phyloP scores from a whole-genome alignment of 2,113 vertebrate species.

The Bucco capensis region DNA sequence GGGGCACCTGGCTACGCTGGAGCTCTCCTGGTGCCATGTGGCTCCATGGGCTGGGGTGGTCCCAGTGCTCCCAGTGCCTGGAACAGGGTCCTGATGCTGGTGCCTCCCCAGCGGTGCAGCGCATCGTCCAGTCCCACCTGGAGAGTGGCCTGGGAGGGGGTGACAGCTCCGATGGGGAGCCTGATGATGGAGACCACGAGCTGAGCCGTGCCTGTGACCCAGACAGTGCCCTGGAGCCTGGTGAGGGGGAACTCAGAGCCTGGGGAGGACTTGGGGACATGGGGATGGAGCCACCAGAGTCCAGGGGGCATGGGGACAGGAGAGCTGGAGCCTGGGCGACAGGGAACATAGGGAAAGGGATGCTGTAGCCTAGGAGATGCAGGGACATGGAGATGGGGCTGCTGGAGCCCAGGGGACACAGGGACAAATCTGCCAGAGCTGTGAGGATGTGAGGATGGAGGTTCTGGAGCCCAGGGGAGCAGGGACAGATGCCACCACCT shows the following conservation, averaged over 20 bases:
- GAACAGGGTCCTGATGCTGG: background rate
- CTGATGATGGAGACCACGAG: conserved; percentile 56
- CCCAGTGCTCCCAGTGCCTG: background rate
- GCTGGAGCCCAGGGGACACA: background rate
- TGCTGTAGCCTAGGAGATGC: background rate
- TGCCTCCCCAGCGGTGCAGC: conserved; percentile 80
- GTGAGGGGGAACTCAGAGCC: background rate
- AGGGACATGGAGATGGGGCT: background rate
- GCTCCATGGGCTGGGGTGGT: background rate
- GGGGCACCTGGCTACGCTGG: rapidly evolving
- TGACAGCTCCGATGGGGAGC: conserved; percentile 72
- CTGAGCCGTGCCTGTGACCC: conserved; percentile 17
- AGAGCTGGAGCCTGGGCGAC: background rate
- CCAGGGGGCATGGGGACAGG: background rate
- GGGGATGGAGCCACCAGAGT: background rate
- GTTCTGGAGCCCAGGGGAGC: background rate
- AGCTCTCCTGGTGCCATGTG: background rate
- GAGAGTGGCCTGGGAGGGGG: conserved; percentile 80
- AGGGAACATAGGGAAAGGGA: rapidly evolving
- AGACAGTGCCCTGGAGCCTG: conserved; percentile 1
- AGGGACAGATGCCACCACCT: background rate
- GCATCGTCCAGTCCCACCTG: conserved; percentile 86
- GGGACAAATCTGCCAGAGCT: background rate
- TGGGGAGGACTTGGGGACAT: rapidly evolving
- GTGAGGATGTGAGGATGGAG: background rate